Evolutionary conservation across 2,113 vertebrate genomes (phyloP).

Genomic region (Martes martes): DNA sequence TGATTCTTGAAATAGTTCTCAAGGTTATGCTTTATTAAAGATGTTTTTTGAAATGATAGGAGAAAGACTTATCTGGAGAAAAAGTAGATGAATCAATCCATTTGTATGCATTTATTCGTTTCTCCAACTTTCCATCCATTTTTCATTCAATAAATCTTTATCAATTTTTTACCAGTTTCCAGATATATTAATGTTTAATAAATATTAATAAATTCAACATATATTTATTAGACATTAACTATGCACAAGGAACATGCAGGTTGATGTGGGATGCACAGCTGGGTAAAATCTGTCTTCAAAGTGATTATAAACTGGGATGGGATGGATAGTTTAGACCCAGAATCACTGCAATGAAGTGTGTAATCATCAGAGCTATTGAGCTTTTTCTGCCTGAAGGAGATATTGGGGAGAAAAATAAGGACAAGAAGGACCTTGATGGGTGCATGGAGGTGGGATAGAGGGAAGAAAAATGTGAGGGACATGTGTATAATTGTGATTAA

Average conservation of each 20-base stretch:
- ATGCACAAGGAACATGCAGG: neutral
- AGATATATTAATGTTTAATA: neutral
- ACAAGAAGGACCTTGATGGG: neutral
- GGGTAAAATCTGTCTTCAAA: neutral
- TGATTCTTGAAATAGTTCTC: constrained; percentile 36
- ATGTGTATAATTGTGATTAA: neutral
- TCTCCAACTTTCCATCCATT: neutral
- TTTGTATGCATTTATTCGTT: neutral
- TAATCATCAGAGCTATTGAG: neutral
- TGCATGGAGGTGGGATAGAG: neutral
- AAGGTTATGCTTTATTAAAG: constrained; percentile 13
- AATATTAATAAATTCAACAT: neutral
- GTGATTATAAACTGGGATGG: neutral
- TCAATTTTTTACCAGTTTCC: neutral
- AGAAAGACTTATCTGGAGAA: neutral
- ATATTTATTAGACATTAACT: neutral
- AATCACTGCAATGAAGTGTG: neutral
- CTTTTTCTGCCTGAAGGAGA: neutral
- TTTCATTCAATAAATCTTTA: neutral
- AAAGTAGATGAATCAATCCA: neutral
- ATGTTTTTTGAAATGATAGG: neutral
- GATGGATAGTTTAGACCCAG: neutral
- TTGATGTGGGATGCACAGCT: neutral
- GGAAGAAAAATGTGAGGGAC: neutral
- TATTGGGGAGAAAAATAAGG: neutral